Evolutionary conservation across 2,113 vertebrate genomes (phyloP).

Genomic region (Mesembrinibis cayennensis): DNA sequence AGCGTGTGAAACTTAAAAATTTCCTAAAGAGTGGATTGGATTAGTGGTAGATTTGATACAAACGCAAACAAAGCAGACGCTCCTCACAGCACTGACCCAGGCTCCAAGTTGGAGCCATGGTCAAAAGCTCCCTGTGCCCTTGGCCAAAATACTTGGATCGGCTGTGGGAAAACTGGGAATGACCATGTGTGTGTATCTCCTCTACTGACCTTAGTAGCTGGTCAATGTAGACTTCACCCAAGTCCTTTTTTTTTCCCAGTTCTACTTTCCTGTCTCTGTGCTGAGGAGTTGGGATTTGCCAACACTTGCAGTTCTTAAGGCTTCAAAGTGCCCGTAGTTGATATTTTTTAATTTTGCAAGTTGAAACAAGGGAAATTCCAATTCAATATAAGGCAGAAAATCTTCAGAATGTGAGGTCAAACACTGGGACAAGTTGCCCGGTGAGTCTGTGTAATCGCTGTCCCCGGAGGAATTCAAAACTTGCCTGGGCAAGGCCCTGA

Average conservation of each 20-base stretch:
- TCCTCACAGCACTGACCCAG: background rate
- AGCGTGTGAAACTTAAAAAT: background rate
- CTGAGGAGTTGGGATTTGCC: background rate
- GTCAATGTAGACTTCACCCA: background rate
- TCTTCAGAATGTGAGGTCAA: slow-evolving; percentile 37
- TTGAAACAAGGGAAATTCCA: slow-evolving; percentile 42
- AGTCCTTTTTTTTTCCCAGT: background rate
- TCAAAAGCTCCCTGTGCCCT: background rate
- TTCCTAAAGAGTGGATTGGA: background rate
- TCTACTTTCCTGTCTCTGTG: background rate
- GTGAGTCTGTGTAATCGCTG: background rate
- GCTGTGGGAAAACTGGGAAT: background rate
- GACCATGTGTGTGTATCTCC: background rate
- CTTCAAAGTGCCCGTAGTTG: background rate
- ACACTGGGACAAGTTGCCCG: background rate
- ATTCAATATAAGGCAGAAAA: background rate
- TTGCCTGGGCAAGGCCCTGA: background rate
- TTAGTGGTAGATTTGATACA: background rate
- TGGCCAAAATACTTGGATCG: background rate
- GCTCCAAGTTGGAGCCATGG: background rate
- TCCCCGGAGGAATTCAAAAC: background rate
- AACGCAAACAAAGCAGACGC: background rate
- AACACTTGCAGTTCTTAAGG: background rate
- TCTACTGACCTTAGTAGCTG: background rate
- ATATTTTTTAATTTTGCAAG: slow-evolving; percentile 38